Percentiles rank a stretch among this genome's conserved stretches.
phyloP scores from a whole-genome alignment of 2,113 vertebrate species.

The Hippocampus guttulatus region DNA sequence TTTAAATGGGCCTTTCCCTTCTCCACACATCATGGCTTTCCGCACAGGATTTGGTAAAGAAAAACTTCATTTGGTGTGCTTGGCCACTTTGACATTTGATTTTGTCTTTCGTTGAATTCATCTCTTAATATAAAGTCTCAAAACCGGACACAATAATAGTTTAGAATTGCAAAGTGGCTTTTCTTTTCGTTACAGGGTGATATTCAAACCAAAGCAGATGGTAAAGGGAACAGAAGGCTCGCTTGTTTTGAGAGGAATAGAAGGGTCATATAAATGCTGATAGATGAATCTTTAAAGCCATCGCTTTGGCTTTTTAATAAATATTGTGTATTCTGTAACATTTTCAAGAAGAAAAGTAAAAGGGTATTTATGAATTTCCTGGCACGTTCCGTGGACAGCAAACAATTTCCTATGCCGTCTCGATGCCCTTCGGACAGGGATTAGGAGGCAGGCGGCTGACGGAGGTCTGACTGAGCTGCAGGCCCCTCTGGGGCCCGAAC shows the following conservation, averaged over 20 bases:
- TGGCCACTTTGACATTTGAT: too few species aligned
- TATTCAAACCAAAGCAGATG: slow-evolving; percentile 59
- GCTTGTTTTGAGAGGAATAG: slow-evolving; percentile 53
- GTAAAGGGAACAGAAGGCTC: slow-evolving; percentile 50
- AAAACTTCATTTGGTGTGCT: too few species aligned
- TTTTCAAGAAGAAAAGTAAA: slow-evolving; percentile 76
- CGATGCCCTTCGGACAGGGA: slow-evolving; percentile 70
- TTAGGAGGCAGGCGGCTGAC: slow-evolving; percentile 73
- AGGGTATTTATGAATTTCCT: slow-evolving; percentile 69
- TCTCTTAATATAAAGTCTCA: slow-evolving; percentile 2
- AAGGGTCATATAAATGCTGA: slow-evolving; percentile 49
- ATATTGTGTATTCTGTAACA: slow-evolving; percentile 69
- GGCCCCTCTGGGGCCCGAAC: slow-evolving; percentile 61
- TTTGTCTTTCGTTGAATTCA: too few species aligned
- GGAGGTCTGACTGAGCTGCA: slow-evolving; percentile 59
- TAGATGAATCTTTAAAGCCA: slow-evolving; percentile 74
- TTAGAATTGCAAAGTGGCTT: slow-evolving; percentile 61
- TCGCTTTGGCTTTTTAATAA: slow-evolving; percentile 76
- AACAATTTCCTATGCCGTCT: slow-evolving; percentile 78
- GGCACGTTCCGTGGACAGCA: slow-evolving; percentile 69
- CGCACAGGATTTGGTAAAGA: too few species aligned
- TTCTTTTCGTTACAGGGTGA: slow-evolving; percentile 62
- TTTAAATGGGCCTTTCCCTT: too few species aligned
- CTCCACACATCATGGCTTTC: too few species aligned
- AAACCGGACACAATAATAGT: slow-evolving; percentile 51